Evolutionary conservation across 2,888 invertebrate species (phyloP).

Genomic region (Platerodrilus igneus): DNA sequence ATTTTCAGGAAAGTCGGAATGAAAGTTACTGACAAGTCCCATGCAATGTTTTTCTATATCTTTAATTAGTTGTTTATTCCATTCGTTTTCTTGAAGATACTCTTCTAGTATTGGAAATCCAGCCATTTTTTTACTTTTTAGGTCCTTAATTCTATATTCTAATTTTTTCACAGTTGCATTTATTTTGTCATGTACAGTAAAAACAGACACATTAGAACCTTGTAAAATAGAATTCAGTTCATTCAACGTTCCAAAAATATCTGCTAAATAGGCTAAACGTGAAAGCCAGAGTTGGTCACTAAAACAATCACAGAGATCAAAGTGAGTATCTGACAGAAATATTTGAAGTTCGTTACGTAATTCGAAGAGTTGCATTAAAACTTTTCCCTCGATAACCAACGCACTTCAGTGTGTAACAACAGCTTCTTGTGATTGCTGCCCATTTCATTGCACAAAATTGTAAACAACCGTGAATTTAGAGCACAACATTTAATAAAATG

Average conservation of each 20-base stretch:
- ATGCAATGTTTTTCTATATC: slow-evolving; percentile 3
- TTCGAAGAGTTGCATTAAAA: no score
- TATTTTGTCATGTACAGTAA: slow-evolving; percentile 3
- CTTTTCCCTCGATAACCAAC: no score
- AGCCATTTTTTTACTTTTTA: slow-evolving; percentile 1
- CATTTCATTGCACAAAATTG: no score
- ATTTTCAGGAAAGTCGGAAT: background rate
- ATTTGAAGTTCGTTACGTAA: no score
- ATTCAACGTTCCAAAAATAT: slow-evolving; percentile 1
- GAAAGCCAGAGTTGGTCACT: background rate
- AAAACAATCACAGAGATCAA: slow-evolving; percentile 1
- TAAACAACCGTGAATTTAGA: no score
- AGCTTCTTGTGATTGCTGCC: no score
- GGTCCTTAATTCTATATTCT: slow-evolving; percentile 3
- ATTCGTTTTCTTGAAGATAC: background rate
- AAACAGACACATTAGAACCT: slow-evolving; percentile 1
- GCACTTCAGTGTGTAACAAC: no score
- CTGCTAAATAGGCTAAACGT: slow-evolving; percentile 3
- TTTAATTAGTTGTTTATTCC: slow-evolving; percentile 4
- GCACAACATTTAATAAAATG: no score
- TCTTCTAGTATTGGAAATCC: slow-evolving; percentile 1
- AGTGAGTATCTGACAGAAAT: background rate
- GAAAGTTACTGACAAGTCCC: no score
- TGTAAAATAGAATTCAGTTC: slow-evolving; percentile 1
- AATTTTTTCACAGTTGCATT: slow-evolving; percentile 1